Evolutionary conservation across 2,113 vertebrate species (phyloP).

Genomic region (Ursus arctos): DNA sequence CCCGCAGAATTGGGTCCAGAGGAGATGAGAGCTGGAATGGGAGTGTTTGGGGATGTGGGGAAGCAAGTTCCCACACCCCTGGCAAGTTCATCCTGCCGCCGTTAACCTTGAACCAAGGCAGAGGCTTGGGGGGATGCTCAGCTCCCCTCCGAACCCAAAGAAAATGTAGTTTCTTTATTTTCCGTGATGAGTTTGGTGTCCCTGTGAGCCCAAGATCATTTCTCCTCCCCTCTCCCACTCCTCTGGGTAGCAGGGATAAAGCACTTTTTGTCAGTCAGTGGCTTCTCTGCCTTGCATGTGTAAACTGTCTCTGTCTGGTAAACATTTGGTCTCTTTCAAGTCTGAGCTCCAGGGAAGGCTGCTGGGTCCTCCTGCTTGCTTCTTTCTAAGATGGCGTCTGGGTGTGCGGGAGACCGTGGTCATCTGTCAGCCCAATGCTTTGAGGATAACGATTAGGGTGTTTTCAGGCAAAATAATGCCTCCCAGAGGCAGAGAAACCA

Average conservation of each 20-base stretch:
- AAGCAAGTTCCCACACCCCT: neutral
- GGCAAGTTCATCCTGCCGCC: neutral
- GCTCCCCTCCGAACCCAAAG: rapidly evolving
- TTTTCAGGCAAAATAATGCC: neutral
- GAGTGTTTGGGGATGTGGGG: neutral
- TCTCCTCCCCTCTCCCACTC: neutral
- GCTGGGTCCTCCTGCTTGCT: neutral
- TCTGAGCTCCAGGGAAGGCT: neutral
- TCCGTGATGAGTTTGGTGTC: neutral
- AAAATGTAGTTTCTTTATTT: neutral
- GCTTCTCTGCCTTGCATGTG: neutral
- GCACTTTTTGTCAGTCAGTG: neutral
- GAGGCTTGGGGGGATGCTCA: neutral
- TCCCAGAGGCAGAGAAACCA: neutral
- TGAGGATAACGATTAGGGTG: neutral
- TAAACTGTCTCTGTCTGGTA: neutral
- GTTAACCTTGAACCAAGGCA: neutral
- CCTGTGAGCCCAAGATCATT: neutral
- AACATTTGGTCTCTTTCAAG: neutral
- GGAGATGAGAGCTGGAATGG: neutral
- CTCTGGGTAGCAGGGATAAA: neutral
- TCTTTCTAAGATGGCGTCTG: neutral
- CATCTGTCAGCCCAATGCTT: neutral
- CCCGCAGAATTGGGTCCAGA: neutral
- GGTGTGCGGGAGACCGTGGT: neutral